phyloP scores from a whole-genome alignment of 2,888 invertebrate species.

The Magallana nippona region DNA sequence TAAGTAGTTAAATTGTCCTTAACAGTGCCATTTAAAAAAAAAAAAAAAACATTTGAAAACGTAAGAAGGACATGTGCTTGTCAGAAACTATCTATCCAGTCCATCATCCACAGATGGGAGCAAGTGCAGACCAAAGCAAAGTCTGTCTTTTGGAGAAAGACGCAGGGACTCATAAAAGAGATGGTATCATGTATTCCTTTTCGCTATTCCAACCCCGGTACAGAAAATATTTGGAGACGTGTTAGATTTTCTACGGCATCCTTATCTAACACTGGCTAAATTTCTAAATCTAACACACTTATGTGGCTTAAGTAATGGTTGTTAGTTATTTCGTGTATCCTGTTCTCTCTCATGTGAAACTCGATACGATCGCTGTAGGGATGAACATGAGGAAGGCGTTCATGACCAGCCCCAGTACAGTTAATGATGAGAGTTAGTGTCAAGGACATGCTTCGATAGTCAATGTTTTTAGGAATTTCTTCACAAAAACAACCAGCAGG shows the following conservation, averaged over 20 bases:
- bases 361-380: not conserved
- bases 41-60: not conserved
- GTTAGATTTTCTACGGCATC: not conserved
- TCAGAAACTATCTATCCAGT: not conserved
- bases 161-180: not conserved
- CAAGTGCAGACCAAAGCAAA: conserved; percentile 4
- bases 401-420: not conserved
- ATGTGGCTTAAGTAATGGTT: not conserved
- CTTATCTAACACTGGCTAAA: not conserved
- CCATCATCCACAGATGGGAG: not conserved
- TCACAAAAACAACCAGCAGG: not conserved
- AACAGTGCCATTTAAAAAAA: not conserved
- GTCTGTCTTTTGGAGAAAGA: not conserved
- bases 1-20: not conserved
- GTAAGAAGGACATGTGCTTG: not conserved
- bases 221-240: not conserved
- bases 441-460: not conserved
- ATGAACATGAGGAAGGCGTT: not conserved
- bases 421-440: not conserved
- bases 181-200: not conserved
- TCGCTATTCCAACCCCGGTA: not conserved
- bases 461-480: not conserved
- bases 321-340: not conserved
- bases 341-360: not conserved
- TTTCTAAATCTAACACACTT: not conserved